Evolutionary conservation across 2,797 vertebrate species (phyloP), one percentile per base, ranked within the genome.

Genomic region (Chiroxiphia lanceolata): DNA sequence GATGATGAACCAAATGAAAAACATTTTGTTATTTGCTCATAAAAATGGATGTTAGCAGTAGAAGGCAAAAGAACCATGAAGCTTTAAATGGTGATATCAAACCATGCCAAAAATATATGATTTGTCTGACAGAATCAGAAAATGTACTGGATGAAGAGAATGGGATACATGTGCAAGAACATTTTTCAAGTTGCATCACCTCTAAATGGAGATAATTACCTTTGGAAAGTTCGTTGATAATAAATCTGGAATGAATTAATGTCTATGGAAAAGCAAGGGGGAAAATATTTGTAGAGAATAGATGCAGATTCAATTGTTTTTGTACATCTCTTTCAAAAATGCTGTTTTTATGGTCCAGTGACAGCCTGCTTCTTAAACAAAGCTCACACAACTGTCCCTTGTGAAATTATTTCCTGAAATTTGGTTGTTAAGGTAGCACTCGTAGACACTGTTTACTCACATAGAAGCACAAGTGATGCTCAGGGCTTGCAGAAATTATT

Each of bases 401-500:
- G 16, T 7, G 56, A 53, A 47, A 23, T 29, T 80, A 31, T 20
- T 89, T 12, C 25, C 21, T n/a, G 16, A 47, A 72, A 56, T 70
- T 38, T 40, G 1, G 16, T 48, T 9, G 14, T 38, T 65, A 74
- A 36, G 19, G 38, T 22, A 75, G 6, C 11, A 44, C 7, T 63
- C 16, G 13, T 2, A 59, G 13, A 4, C 33, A 34, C 7, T 86
- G 15, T 61, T 64, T 45, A 68, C 10, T 61, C 18, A 31, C 15
- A 60, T 0, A 1, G n/a, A 65, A 69, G 10, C 5, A 38, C 4
- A 38, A n/a, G 13, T 0, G 6, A 70, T 50, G 44, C 25, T 89
- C 26, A 51, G 67, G 87, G 22, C 5, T 67, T 60, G 23, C 14
- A 87, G 59, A 86, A 87, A 53, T 53, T 27, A 54, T 44, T 78